Evolutionary conservation across 2,113 vertebrate genomes (phyloP), one percentile per base, ranked within the genome.

Genomic region (Paratilapia polleni): DNA sequence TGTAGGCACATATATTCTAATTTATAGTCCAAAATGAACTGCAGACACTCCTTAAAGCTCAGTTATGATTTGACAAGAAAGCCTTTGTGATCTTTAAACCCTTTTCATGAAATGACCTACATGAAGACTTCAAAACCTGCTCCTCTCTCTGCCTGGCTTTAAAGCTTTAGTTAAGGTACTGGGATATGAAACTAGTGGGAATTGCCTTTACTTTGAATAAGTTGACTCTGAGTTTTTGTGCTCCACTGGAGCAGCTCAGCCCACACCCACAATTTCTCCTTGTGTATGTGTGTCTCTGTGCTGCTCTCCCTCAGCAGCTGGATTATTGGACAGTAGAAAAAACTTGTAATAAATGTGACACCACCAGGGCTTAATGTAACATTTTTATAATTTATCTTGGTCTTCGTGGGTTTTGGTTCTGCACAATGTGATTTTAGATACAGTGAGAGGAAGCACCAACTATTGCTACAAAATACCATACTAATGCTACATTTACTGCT

Each of bases 61-160:
- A 62, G 52, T 26, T 34, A 47, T 77, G 77, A 89, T 63, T 83
- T 4, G 19, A n/a, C 17, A 59, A 58, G 79, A 89, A 83, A 89
- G 82, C 66, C 77, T 90, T 85, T 89, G 85, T 86, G 66, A 89
- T 87, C 59, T 91, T 76, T 73, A 89, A 90, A 84, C 62, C 78
- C 57, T 73, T 89, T 88, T 89, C 54, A 83, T 82, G 73, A 83
- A 91, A 90, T 91, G 82, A 82, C 90, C 84, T 88, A 82, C 61
- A 82, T 62, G 58, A 81, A 78, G 64, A 78, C 73, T 83, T 79
- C 41, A 87, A 58, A 90, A 76, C 76, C 62, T 74, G 56, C 41
- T 83, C 36, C 41, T 77, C 41, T 52, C 58, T 63, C 34, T 78
- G 8, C 31, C 10, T 83, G 86, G 86, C 78, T 89, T 84, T 68